Conservation (phyloP, 2,797 vertebrate genomes). For the Pseudochaenichthys georgianus region DNA sequence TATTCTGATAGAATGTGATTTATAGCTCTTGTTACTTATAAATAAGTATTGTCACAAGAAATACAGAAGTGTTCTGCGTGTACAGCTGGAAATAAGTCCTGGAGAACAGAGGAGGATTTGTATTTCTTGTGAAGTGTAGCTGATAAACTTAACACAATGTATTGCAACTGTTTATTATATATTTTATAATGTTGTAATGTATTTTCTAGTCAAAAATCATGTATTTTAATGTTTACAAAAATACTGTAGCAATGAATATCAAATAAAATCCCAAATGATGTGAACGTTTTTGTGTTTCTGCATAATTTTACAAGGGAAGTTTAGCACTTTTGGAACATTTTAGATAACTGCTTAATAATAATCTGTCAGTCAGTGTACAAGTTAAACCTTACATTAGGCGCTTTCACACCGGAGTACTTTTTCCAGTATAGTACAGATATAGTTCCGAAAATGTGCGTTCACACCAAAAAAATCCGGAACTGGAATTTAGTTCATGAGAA, state of each 20-base stretch:
- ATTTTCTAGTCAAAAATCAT: slow-evolving; percentile 51
- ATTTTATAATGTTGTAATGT: slow-evolving; percentile 58
- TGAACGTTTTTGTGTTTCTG: neutral
- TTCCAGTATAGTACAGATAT: too few relatives aligned
- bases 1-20: slow-evolving; percentile 53
- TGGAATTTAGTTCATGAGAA: too few relatives aligned
- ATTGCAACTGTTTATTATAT: slow-evolving; percentile 33
- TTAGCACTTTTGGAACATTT: too few relatives aligned
- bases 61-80: neutral
- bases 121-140: slow-evolving; percentile 1
- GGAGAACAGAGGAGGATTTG: slow-evolving; percentile 12
- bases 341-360: slow-evolving; percentile 7
- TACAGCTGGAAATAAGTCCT: neutral
- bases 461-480: too few relatives aligned
- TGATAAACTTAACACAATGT: slow-evolving; percentile 23
- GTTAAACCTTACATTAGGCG: neutral
- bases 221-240: slow-evolving; percentile 49
- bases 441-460: too few relatives aligned
- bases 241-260: slow-evolving; percentile 15
- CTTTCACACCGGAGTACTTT: too few relatives aligned
- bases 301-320: too few relatives aligned
- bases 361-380: neutral
- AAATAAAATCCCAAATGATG: slow-evolving; percentile 44
- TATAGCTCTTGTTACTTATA: slow-evolving; percentile 14
- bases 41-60: slow-evolving; percentile 16